These are phyloP conservation scores for Sminthopsis crassicaudata DNA, from an alignment of 2,113 vertebrate genomes.

Conservation along the genomic window DNA sequence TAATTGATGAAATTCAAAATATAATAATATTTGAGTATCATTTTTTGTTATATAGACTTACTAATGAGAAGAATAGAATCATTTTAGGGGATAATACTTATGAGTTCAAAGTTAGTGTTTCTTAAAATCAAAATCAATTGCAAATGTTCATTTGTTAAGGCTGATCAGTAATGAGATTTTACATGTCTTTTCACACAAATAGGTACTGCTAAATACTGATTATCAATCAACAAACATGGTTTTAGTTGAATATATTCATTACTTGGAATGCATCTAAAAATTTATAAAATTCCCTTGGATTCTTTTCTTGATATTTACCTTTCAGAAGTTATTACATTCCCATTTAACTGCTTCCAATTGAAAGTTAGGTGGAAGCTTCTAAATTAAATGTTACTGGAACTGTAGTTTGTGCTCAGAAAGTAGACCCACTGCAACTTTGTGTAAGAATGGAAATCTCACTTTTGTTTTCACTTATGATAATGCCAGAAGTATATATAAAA, in stretches of 20 bases:
- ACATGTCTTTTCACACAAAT: not conserved
- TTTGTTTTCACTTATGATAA: not conserved
- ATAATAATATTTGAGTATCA: not conserved
- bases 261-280: not conserved
- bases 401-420: no score
- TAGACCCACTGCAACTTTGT: no score
- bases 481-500: not conserved
- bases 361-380: no score
- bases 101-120: not conserved
- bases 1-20: no score
- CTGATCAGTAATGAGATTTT: not conserved
- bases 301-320: not conserved
- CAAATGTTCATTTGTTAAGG: not conserved
- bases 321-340: not conserved
- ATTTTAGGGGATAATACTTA: not conserved
- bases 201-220: not conserved
- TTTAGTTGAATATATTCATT: not conserved
- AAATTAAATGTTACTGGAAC: no score
- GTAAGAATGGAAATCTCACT: not conserved
- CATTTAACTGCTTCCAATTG: no score
- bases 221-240: not conserved
- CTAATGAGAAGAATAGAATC: not conserved
- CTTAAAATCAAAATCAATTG: not conserved
- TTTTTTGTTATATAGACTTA: not conserved
- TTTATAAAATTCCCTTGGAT: not conserved